Evolutionary conservation across 2,888 invertebrate genomes (phyloP).

Genomic region (Gonocerus acuteangulatus): DNA sequence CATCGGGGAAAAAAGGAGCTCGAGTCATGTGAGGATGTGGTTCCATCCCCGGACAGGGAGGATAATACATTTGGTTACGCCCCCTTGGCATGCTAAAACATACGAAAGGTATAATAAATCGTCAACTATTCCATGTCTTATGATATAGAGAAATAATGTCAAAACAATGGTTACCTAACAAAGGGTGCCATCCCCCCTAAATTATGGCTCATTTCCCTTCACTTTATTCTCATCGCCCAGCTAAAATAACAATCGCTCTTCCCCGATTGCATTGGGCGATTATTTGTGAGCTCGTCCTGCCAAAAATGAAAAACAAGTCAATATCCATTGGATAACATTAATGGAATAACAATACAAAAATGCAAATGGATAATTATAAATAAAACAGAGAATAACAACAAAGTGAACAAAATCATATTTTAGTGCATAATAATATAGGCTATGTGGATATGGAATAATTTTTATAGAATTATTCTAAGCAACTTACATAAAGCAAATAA

Average conservation of each 20-base stretch:
- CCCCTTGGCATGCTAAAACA: constrained; percentile 41
- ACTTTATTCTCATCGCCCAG: constrained; percentile 35
- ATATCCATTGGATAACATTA: neutral
- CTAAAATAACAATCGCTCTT: constrained; percentile 31
- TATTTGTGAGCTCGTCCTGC: constrained; percentile 24
- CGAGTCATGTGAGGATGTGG: constrained; percentile 40
- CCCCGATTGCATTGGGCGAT: constrained; percentile 32
- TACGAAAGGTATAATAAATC: neutral
- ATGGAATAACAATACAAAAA: neutral
- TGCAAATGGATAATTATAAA: neutral
- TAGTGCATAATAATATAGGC: neutral
- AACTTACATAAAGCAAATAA: constrained; percentile 33
- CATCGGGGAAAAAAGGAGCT: constrained; percentile 41
- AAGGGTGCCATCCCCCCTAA: constrained; percentile 72
- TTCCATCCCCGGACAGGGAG: constrained; percentile 39
- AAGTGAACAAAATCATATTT: neutral
- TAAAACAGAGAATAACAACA: neutral
- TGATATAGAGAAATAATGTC: neutral
- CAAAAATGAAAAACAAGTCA: neutral
- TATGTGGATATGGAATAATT: neutral
- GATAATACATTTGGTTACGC: constrained; percentile 42
- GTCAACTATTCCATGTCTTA: neutral
- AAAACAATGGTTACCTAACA: constrained; percentile 41
- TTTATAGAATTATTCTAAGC: neutral
- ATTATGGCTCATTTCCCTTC: constrained; percentile 62